Evolutionary conservation across 2,888 invertebrate species (phyloP), one percentile per base, ranked within the genome.

Genomic region (Sturmia bella): DNA sequence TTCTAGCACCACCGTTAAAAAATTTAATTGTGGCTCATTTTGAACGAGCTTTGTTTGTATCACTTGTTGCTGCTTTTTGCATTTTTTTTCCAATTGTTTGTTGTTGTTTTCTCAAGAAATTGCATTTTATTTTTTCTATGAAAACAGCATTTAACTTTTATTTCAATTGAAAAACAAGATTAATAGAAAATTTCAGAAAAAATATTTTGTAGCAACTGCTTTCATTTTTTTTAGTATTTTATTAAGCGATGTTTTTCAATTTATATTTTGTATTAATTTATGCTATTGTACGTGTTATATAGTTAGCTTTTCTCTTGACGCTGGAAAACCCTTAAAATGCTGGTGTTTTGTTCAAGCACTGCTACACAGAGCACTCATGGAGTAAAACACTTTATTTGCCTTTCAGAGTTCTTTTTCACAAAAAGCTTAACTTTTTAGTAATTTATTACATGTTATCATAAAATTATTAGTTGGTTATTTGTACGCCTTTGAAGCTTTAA

Each of bases 71-170:
- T 43, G 9, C 12, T 5, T 21, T 50, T 74, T 48, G 17, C 27
- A 52, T 43, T 64, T 32, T 17, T 37, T 59, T 59, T 54, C 56
- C n/a, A 11, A 21, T 37, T 17, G 50, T 54, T 70, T 21, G 19
- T 59, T 39, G 32, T 56, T 39, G 4, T 4, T 4, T 27, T 32
- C 9, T 32, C 9, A 32, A 7, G 5, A 7, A 3, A 32, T 32
- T 32, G 4, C 9, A 32, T 39, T 54, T 39, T 75, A 57, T 72
- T 48, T 56, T 56, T 72, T 73, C 45, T 72, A 24, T 39, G 12
- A 39, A 48, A 77, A 74, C 32, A 61, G 57, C 74, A 64, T 32
- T 78, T 70, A 82, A 78, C 70, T 61, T 72, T 63, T 12, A 0
- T n/a, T 41, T 6, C 50, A 9, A 59, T 32, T 37, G 11, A 41